Percentiles rank a stretch among this genome's conserved stretches.
These are phyloP conservation scores for Petrophora chlorosata DNA, from an alignment of 2,888 invertebrate species.

Conservation along the genomic window DNA sequence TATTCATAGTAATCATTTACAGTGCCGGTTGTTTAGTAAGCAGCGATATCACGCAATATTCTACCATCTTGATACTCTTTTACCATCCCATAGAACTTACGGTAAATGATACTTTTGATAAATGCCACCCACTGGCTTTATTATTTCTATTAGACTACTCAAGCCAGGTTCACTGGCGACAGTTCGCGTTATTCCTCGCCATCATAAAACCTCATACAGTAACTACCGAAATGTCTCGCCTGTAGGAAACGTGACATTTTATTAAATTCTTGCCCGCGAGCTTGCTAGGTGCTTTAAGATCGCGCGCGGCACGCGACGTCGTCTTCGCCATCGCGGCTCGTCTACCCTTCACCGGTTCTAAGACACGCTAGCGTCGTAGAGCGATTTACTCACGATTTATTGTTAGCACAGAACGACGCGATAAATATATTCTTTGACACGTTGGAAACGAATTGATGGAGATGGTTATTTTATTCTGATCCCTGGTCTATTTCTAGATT, in stretches of 20 bases:
- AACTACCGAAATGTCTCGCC: constrained; percentile 36
- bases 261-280: constrained; percentile 56
- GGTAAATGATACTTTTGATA: no score
- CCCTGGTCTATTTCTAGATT: no score
- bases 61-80: no score
- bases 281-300: constrained; percentile 28
- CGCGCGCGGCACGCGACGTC: constrained; percentile 54
- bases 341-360: constrained; percentile 24
- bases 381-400: constrained; percentile 42
- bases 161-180: no score
- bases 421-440: constrained; percentile 33
- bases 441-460: constrained; percentile 15
- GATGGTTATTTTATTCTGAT: neutral
- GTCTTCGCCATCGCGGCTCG: constrained; percentile 33
- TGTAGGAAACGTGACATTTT: constrained; percentile 56
- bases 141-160: no score
- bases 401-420: constrained; percentile 36
- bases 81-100: no score
- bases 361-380: constrained; percentile 40
- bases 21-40: no score
- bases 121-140: no score
- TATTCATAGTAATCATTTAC: no score
- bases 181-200: constrained; percentile 10
- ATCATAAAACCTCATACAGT: constrained; percentile 27
- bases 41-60: no score